Evolutionary conservation across 2,797 vertebrate species (phyloP), one percentile per base, ranked within the genome.

Genomic region (Hydrophis major): DNA sequence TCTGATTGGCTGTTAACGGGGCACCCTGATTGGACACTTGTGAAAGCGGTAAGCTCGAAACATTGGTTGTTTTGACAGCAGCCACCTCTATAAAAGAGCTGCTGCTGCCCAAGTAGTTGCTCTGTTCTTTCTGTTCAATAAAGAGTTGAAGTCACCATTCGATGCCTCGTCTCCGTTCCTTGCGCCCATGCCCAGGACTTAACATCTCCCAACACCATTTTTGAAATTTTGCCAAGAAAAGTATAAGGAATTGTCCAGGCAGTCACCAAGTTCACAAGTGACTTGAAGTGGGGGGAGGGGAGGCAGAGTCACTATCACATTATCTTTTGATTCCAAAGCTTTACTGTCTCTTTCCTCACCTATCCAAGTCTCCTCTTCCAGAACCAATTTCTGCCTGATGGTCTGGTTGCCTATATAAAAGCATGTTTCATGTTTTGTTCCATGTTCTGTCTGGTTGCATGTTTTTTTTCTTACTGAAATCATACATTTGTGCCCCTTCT

Each of bases 361-460:
- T 88, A 42, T 27, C 94, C 89, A 69, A 93, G 92, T 37, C 42
- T 93, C 18, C 59, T 93, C 37, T 93, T 47, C 94, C 95, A 88
- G 93, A 83, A 92, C 90, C 86, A 37, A 78, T 42, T 78, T 78
- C 69, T 78, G 69, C 32, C 63, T 69, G 28, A 13, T 69, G 14
- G 69, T 74, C 69, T 37, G 2, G 32, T 74, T 74, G 16, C 32
- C 32, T 20, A 20, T 42, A 37, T 42, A 42, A 78, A 42, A 78
- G 32, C 32, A 78, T 22, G 32, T 42, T 78, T 37, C 32, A 4
- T 78, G 18, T 20, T 78, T 78, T 37, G 32, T 42, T 42, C 18
- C 18, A 8, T 5, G n/a, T 47, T 78, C 37, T 57, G 95, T 93
- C 91, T 95, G 95, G 95, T 96, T 95, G 93, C 95, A 94, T 91